Evolutionary conservation across 2,797 vertebrate genomes (phyloP).

Genomic region (Acestrorhynchus altus): DNA sequence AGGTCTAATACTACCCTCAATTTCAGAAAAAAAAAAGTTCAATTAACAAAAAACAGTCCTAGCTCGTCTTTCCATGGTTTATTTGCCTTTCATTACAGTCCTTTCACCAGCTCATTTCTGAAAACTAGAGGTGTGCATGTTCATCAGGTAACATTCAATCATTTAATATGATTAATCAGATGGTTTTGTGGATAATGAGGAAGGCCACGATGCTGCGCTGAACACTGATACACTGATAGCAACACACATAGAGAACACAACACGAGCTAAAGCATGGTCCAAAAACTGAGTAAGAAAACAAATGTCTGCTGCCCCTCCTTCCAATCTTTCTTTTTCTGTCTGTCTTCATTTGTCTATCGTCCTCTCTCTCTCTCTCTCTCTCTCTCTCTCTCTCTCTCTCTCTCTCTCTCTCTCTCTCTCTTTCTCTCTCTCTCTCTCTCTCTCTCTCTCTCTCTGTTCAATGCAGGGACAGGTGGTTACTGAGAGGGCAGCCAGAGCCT

Average conservation of each 20-base stretch:
- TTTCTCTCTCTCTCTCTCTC: too few species aligned
- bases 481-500: constrained; percentile 63
- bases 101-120: too few species aligned
- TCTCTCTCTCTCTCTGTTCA: constrained; percentile 52
- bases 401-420: constrained; percentile 33
- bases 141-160: too few species aligned
- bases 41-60: too few species aligned
- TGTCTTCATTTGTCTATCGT: constrained; percentile 31
- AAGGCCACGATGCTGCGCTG: not conserved
- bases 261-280: constrained; percentile 46
- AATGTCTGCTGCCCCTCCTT: constrained; percentile 31
- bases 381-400: constrained; percentile 35
- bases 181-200: not conserved
- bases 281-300: constrained; percentile 44
- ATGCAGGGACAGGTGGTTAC: constrained; percentile 74
- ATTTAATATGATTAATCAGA: too few species aligned
- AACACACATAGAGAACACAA: constrained; percentile 38
- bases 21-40: too few species aligned
- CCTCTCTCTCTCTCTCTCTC: constrained; percentile 22
- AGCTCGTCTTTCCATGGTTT: too few species aligned
- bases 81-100: too few species aligned
- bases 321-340: constrained; percentile 26
- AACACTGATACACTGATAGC: constrained; percentile 33
- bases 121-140: too few species aligned
- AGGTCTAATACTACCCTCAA: too few species aligned